Percentiles rank a stretch among this genome's conserved stretches.
Evolutionary conservation across 2,797 vertebrate genomes (phyloP).

Genomic region (Australoheros facetus): DNA sequence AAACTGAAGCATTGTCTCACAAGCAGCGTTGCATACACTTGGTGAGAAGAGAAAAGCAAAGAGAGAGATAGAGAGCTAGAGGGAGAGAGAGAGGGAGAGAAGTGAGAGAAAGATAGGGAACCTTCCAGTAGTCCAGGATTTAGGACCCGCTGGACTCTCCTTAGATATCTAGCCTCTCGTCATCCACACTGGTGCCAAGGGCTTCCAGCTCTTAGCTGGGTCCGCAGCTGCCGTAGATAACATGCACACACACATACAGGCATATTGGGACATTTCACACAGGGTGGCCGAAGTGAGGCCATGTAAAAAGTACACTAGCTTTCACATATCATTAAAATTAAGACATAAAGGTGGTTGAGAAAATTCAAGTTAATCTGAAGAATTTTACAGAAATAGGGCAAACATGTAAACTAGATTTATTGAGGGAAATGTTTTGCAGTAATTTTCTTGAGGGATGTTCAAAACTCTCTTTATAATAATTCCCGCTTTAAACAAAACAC

Average conservation of each 20-base stretch:
- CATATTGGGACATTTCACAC: constrained; percentile 97
- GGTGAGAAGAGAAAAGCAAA: constrained; percentile 68
- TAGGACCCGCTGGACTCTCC: constrained; percentile 96
- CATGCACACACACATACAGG: constrained; percentile 93
- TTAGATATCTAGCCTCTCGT: constrained; percentile 95
- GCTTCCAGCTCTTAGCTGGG: constrained; percentile 97
- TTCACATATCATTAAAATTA: constrained; percentile 45
- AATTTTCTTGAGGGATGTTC: background rate
- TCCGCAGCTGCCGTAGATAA: constrained; percentile 97
- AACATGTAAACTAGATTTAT: constrained; percentile 17
- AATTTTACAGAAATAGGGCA: constrained; percentile 17
- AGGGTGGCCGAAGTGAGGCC: constrained; percentile 80
- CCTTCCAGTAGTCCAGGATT: constrained; percentile 97
- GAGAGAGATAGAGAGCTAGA: constrained; percentile 23
- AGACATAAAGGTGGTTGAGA: constrained; percentile 11
- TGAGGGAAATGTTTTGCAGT: background rate
- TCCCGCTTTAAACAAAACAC: background rate
- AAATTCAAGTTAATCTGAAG: constrained; percentile 15
- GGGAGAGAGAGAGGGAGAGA: constrained; percentile 44
- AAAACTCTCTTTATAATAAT: constrained; percentile 3
- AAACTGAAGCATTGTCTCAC: constrained; percentile 61
- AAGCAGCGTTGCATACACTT: constrained; percentile 70
- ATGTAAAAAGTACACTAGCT: constrained; percentile 65
- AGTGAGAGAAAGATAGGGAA: constrained; percentile 90
- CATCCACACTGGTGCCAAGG: constrained; percentile 94